phyloP scores from a whole-genome alignment of 2,797 vertebrate genomes.

The Harpagifer antarcticus region DNA sequence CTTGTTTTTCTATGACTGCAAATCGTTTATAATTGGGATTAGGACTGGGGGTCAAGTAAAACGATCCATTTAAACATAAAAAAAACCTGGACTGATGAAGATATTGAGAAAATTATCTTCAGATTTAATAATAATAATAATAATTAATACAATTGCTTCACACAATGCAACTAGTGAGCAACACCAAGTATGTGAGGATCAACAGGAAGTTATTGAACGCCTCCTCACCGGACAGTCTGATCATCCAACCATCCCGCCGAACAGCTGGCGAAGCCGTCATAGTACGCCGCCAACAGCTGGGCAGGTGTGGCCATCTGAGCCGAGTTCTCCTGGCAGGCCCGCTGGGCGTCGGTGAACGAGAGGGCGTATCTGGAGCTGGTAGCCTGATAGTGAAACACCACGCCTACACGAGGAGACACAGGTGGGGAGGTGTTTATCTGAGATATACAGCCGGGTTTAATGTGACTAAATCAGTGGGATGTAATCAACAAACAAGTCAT shows the following conservation, averaged over 20 bases:
- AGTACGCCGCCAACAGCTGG: slow-evolving; percentile 93
- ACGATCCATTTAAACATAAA: not conserved
- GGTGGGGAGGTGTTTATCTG: slow-evolving; percentile 9
- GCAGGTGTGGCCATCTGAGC: slow-evolving; percentile 88
- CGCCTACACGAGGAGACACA: slow-evolving; percentile 80
- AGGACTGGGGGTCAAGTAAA: not conserved
- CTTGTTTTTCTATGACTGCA: not conserved
- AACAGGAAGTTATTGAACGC: not conserved
- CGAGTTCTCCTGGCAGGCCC: slow-evolving; percentile 88
- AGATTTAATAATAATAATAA: not conserved
- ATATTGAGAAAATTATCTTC: not conserved
- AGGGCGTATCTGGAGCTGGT: slow-evolving; percentile 86
- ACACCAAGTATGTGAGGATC: slow-evolving; percentile 3
- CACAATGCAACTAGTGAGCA: not conserved
- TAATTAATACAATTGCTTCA: not conserved
- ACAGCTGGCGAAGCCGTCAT: slow-evolving; percentile 93
- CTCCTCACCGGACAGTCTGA: slow-evolving; percentile 91
- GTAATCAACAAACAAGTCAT: slow-evolving; percentile 18
- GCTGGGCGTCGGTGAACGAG: slow-evolving; percentile 87
- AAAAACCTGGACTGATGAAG: not conserved
- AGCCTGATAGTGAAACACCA: slow-evolving; percentile 93
- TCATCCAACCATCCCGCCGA: slow-evolving; percentile 95
- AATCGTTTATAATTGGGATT: not conserved
- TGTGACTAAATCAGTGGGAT: slow-evolving; percentile 33
- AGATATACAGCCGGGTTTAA: not conserved